Conservation (phyloP, 2,888 invertebrate species). For the Limnephilus marmoratus region DNA sequence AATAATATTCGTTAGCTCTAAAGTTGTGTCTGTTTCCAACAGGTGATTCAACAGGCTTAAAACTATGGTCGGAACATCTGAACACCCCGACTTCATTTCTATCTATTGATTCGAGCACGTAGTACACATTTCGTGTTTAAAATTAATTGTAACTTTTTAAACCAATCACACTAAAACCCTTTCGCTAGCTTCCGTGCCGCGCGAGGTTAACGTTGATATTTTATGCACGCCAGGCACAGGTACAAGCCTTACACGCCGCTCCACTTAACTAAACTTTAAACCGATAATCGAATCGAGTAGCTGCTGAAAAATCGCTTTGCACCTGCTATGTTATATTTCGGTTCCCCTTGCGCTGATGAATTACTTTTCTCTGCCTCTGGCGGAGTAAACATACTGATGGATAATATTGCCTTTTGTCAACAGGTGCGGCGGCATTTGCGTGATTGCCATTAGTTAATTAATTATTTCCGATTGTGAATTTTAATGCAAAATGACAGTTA, state of each 20-base stretch:
- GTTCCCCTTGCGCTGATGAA: background rate
- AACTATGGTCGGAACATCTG: background rate
- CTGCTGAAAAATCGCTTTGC: background rate
- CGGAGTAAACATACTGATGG: background rate
- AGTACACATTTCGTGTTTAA: background rate
- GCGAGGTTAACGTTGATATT: background rate
- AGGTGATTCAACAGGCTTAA: background rate
- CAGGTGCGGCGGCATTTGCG: background rate
- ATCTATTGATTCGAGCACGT: background rate
- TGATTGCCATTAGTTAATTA: background rate
- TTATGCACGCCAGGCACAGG: background rate
- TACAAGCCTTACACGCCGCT: background rate
- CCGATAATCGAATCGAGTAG: background rate
- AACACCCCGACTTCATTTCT: background rate
- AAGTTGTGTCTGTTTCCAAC: background rate
- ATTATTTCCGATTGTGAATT: background rate
- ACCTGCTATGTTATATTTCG: background rate
- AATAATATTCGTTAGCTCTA: no score
- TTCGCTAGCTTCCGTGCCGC: background rate
- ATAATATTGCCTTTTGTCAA: background rate
- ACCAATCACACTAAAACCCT: background rate
- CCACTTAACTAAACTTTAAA: constrained; percentile 12
- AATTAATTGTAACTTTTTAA: background rate
- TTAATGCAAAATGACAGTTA: background rate
- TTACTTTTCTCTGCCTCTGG: background rate